These are phyloP conservation scores for Microhierax caerulescens DNA, from an alignment of 2,797 vertebrate species.

Conservation along the genomic window DNA sequence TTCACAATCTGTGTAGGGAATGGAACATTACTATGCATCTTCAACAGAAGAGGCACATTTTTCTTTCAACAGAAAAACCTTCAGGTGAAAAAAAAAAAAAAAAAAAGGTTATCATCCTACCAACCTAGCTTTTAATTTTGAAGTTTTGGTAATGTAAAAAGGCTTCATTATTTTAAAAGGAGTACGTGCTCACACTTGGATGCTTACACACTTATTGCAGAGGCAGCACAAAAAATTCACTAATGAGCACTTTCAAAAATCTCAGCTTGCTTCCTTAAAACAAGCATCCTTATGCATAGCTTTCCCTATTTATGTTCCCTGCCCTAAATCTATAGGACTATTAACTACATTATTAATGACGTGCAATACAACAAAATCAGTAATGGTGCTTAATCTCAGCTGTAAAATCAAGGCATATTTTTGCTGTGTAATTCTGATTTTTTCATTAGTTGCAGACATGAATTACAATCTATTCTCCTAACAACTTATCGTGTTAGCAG, in stretches of 20 bases:
- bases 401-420: background rate
- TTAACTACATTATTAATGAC: background rate
- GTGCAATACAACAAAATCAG: background rate
- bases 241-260: background rate
- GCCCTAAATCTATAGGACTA: background rate
- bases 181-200: background rate
- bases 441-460: background rate
- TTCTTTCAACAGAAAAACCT: background rate
- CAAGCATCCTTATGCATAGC: background rate
- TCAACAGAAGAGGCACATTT: background rate
- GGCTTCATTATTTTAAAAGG: background rate
- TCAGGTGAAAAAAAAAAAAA: background rate
- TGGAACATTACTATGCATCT: background rate
- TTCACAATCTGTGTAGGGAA: background rate
- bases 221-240: background rate
- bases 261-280: background rate
- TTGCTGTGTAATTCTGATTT: background rate
- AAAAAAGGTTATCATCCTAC: background rate
- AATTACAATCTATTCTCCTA: background rate
- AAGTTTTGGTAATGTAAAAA: background rate
- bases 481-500: fast-evolving
- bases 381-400: background rate
- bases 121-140: background rate
- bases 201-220: background rate
- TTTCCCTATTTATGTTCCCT: background rate